These are phyloP conservation scores for Diaperis boleti DNA, from an alignment of 2,888 invertebrate genomes.

Conservation along the genomic window DNA sequence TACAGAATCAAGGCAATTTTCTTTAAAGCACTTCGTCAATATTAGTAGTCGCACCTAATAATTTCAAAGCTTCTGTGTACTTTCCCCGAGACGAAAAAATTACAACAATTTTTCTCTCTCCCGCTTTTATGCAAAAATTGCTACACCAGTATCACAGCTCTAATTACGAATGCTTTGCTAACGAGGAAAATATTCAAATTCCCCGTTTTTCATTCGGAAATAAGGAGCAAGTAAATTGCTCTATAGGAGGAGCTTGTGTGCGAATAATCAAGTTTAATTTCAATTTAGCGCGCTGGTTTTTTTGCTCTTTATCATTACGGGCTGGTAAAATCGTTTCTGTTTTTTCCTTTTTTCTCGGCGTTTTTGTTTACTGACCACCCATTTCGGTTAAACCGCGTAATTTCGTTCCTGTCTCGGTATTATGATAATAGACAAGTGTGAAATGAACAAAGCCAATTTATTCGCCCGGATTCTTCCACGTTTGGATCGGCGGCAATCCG, in stretches of 20 bases:
- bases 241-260: constrained; percentile 21
- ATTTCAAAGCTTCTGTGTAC: background rate
- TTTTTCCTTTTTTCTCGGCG: constrained; percentile 7
- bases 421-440: constrained; percentile 44
- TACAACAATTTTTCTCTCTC: background rate
- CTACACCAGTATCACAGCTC: constrained; percentile 5
- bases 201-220: constrained; percentile 5
- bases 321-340: constrained; percentile 10
- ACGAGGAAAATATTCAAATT: constrained; percentile 25
- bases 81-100: background rate
- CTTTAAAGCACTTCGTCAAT: background rate
- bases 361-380: constrained; percentile 26
- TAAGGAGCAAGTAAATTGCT: constrained; percentile 19
- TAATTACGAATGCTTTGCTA: constrained; percentile 7
- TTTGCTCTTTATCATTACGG: background rate
- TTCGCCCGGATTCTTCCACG: constrained; percentile 38
- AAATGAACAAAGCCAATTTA: constrained; percentile 39
- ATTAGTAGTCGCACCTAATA: background rate
- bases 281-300: constrained; percentile 14
- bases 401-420: constrained; percentile 32
- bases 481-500: constrained; percentile 27
- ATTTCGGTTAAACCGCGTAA: constrained; percentile 34
- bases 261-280: constrained; percentile 25
- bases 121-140: background rate
- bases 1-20: background rate